Evolutionary conservation across 2,797 vertebrate genomes (phyloP), one percentile per base, ranked within the genome.

Genomic region (Cyprinodon diabolis): DNA sequence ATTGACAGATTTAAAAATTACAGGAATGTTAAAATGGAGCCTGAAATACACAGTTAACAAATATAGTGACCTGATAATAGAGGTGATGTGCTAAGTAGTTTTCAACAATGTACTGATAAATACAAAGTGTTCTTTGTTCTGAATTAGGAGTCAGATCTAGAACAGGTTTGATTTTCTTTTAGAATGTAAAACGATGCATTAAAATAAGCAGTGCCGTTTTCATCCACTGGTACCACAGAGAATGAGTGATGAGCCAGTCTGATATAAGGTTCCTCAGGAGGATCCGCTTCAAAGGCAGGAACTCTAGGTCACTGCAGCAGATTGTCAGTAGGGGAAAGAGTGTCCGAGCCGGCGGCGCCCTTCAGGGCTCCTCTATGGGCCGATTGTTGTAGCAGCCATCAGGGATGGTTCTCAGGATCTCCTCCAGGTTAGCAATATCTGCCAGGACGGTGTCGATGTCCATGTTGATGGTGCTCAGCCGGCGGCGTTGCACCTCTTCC

Each of bases 371-470:
- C 81, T 93, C 92, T 0, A 95, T 94, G 62, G 95, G 94, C 5
- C 91, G 87, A 35, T 89, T 93, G 66, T 97, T 98, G 81, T 85
- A 97, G 90, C 98, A 99, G 60, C 94, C 95, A 0, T 19, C 6
- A 21, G 98, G 98, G 83, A 99, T 79, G 48, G 79, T 86, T 0
- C 3, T 72, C 55, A 90, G 83, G 72, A 99, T 97, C 21, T 96
- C 89, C 85, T 96, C 91, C 86, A 99, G 92, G 94, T 99, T 99
- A 43, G 75, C 73, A 57, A 99, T 96, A 80, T 99, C 97, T 0
- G 55, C 77, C 82, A 96, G 86, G 84, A 98, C 94, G 73, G 79
- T 87, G 1, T 93, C 87, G 0, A 99, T 96, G 90, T 95, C 96
- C 9, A 0, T 69, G 65, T 96, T 89, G 86, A 98, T 87, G 0